phyloP scores from a whole-genome alignment of 2,113 vertebrate species.

The Microcebus lehilahytsara region DNA sequence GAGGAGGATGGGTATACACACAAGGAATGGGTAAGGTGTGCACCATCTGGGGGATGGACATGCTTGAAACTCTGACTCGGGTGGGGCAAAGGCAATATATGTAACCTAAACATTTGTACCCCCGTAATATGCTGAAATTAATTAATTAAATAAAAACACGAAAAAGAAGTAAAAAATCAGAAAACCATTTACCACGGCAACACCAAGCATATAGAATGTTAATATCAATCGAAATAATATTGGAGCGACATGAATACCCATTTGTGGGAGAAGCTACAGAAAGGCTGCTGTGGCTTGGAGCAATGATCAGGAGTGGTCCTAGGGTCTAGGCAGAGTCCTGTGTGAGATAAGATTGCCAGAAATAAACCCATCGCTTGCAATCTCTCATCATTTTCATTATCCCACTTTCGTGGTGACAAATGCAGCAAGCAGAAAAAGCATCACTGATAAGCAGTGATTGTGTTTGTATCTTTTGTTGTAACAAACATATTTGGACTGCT shows the following conservation, averaged over 20 bases:
- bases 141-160: too few relatives aligned
- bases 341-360: background rate
- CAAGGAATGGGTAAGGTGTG: too few relatives aligned
- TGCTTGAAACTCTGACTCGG: too few relatives aligned
- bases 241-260: background rate
- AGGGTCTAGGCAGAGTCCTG: background rate
- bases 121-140: too few relatives aligned
- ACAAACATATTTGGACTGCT: background rate
- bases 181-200: background rate
- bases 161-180: background rate
- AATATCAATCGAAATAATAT: background rate
- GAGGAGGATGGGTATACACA: too few relatives aligned
- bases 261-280: background rate
- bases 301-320: background rate
- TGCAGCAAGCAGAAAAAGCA: background rate
- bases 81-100: too few relatives aligned
- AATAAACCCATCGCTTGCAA: rapidly evolving
- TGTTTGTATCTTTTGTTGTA: background rate
- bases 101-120: too few relatives aligned
- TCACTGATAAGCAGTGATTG: background rate
- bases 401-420: background rate
- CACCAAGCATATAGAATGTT: background rate
- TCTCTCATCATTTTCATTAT: background rate
- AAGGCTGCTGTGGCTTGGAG: background rate
- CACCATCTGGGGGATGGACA: too few relatives aligned